Evolutionary conservation across 2,113 vertebrate species (phyloP), one percentile per base, ranked within the genome.

Genomic region (Cynopterus brachyotis): DNA sequence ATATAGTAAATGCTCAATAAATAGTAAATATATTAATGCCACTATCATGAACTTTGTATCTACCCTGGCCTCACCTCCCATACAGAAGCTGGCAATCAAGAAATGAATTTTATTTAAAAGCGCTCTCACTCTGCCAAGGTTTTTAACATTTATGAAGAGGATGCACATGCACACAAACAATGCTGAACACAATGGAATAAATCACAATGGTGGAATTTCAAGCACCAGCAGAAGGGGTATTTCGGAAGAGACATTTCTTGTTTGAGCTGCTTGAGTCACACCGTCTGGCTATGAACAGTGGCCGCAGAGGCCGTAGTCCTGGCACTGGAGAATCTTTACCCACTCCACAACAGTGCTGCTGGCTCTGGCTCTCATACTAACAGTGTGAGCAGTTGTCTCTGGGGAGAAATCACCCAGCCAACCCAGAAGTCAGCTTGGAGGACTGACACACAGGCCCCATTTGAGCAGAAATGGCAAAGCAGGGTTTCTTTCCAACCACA

Each of bases 221-320:
- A 40, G 11, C 78, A 53, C 42, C n/a, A 47, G 53, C 37, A 26
- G 37, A 47, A 78, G 16, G 80, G 19, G n/a, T 47, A 37, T 85
- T 62, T 93, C 40, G 42, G 79, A 64, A 81, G 84, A 86, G 79
- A 13, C 45, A 37, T 40, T 91, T 93, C 82, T 82, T 69, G 17
- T 45, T 70, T 55, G 9, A 35, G 15, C 3, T 75, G 69, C 67
- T 32, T 32, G 64, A 86, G 53, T 80, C 94, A 53, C 40, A 11
- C 66, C 19, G 11, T 91, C 89, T 86, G 45, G 24, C 12, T 37
- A 12, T 6, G 35, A 83, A n/a, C 53, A 50, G 67, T 47, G 50
- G 67, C 81, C 81, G 59, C 96, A 57, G 79, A 37, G 72, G 30
- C 78, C 59, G 42, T 1, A 89, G 55, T 26, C 13, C 24, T 26